These are phyloP conservation scores for Callocephalon fimbriatum DNA, from an alignment of 2,113 vertebrate species.

Conservation along the genomic window DNA sequence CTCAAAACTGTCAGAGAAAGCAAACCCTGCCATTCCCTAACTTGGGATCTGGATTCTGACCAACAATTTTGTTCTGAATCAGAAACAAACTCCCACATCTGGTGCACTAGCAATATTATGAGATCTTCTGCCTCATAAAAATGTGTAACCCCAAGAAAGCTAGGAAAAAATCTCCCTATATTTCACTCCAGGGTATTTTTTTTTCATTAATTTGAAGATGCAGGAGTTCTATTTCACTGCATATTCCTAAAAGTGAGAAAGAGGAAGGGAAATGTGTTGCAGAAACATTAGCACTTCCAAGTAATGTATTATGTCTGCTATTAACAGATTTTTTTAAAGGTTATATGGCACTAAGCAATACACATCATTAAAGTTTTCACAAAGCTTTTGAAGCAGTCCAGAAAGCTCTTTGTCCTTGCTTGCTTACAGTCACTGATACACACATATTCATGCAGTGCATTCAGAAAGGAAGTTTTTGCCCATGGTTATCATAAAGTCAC, in stretches of 20 bases:
- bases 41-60: slow-evolving; percentile 63
- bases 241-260: not conserved
- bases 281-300: slow-evolving; percentile 6
- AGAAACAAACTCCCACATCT: slow-evolving; percentile 70
- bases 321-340: slow-evolving; percentile 25
- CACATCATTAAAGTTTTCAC: not conserved
- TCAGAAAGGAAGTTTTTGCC: not conserved
- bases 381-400: not conserved
- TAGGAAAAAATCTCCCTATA: not conserved
- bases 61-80: slow-evolving; percentile 73
- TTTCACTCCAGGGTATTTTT: not conserved
- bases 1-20: slow-evolving; percentile 58
- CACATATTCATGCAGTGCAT: not conserved
- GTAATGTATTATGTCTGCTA: not conserved
- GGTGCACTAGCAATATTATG: slow-evolving; percentile 57
- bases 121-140: slow-evolving; percentile 67
- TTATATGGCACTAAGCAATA: not conserved
- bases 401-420: not conserved
- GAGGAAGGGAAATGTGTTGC: not conserved
- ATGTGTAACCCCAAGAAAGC: slow-evolving; percentile 4
- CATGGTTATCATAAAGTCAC: not conserved
- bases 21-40: slow-evolving; percentile 63
- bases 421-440: not conserved
- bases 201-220: slow-evolving; percentile 37
- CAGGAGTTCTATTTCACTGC: not conserved